Evolutionary conservation across 2,888 invertebrate species (phyloP).

Genomic region (Leucania comma): DNA sequence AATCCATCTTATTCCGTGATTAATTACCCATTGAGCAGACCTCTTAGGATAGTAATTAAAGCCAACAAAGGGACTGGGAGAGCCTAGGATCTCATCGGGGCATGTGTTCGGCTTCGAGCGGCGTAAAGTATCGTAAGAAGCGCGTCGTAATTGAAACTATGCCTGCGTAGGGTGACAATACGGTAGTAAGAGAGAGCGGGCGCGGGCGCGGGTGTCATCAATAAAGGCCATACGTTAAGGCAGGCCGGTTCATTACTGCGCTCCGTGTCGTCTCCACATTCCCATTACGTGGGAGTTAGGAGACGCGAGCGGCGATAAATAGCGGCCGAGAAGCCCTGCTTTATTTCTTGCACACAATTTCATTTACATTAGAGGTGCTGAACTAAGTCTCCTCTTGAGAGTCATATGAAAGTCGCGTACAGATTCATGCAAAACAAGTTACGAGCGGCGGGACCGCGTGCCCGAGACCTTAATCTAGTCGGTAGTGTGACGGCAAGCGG

Average conservation of each 20-base stretch:
- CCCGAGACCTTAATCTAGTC: constrained; percentile 86
- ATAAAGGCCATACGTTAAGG: constrained; percentile 88
- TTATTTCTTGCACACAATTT: constrained; percentile 90
- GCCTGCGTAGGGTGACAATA: constrained; percentile 81
- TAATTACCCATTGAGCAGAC: constrained; percentile 58
- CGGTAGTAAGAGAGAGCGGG: constrained; percentile 72
- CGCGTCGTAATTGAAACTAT: constrained; percentile 83
- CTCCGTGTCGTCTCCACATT: constrained; percentile 83
- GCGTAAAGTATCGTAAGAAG: constrained; percentile 83
- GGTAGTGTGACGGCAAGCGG: constrained; percentile 78
- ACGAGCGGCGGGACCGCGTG: constrained; percentile 83
- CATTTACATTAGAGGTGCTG: constrained; percentile 89
- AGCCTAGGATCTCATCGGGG: constrained; percentile 56
- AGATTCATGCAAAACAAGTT: constrained; percentile 89
- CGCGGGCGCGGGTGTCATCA: constrained; percentile 75
- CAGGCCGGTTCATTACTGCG: constrained; percentile 87
- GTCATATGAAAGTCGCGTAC: constrained; percentile 86
- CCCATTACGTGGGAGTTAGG: constrained; percentile 88
- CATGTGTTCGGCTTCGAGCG: constrained; percentile 69
- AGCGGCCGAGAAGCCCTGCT: constrained; percentile 86
- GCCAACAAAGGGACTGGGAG: constrained; percentile 53
- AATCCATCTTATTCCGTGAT: constrained; percentile 61
- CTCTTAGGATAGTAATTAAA: constrained; percentile 60
- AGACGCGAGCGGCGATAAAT: constrained; percentile 88
- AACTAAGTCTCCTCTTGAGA: constrained; percentile 84